Conservation (phyloP, 1,140 invertebrate genomes). For the Drepana arcuata region DNA sequence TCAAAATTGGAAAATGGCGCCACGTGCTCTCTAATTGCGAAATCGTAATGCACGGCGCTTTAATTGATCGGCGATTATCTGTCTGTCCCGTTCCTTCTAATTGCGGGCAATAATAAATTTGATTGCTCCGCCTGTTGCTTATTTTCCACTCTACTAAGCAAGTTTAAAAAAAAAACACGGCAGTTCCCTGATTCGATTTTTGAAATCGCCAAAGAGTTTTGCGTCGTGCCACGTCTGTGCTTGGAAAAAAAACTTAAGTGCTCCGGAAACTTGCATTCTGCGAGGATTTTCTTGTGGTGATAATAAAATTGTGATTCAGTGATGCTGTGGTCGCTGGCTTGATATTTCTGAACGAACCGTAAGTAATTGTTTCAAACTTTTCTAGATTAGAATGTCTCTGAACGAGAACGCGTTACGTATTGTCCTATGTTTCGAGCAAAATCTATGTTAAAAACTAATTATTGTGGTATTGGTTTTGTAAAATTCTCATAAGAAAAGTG, state of each 20-base stretch:
- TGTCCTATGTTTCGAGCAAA: no score
- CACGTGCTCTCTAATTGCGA: constrained; percentile 47
- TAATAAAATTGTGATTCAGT: constrained; percentile 40
- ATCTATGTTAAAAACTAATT: no score
- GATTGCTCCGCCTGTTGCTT: constrained; percentile 19
- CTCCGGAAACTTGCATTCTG: constrained; percentile 21
- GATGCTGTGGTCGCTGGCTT: constrained; percentile 40
- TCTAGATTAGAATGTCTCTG: no score
- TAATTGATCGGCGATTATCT: constrained; percentile 46
- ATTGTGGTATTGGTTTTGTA: no score
- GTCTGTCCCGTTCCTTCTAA: constrained; percentile 40
- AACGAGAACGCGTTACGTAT: no score
- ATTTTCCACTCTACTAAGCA: no score
- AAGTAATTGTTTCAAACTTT: constrained; percentile 26
- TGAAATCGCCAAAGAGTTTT: constrained; percentile 9
- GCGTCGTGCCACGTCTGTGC: no score
- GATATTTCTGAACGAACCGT: constrained; percentile 37
- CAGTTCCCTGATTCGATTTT: constrained; percentile 7
- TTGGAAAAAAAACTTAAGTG: constrained; percentile 32
- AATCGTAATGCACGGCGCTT: constrained; percentile 36
- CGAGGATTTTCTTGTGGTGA: constrained; percentile 28
- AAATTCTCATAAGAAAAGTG: no score
- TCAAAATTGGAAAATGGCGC: constrained; percentile 38
- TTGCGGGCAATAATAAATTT: constrained; percentile 23
- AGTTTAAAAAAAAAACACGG: constrained; percentile 4